Evolutionary conservation across 2,888 invertebrate genomes (phyloP).

Genomic region (Deilephila elpenor): DNA sequence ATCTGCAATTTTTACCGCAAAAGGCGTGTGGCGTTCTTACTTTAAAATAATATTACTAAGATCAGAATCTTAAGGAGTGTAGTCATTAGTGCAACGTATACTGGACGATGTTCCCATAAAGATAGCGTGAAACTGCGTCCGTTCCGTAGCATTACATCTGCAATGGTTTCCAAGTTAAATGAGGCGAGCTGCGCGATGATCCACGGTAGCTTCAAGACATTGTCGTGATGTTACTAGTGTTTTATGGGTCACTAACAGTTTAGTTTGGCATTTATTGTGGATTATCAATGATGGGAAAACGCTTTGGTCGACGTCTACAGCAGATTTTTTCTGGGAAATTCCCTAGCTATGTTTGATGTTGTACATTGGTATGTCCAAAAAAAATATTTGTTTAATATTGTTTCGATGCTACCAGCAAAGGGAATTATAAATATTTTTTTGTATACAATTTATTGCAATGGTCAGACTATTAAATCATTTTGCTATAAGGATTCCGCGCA

Average conservation of each 20-base stretch:
- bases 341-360: too few species aligned
- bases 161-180: conserved; percentile 29
- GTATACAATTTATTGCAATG: too few species aligned
- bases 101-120: conserved; percentile 29
- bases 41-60: conserved; percentile 21
- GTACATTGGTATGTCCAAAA: too few species aligned
- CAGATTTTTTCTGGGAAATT: too few species aligned
- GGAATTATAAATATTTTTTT: too few species aligned
- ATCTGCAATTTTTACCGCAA: background rate
- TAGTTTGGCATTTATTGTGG: background rate
- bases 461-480: too few species aligned
- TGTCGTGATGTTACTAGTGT: conserved; percentile 9
- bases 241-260: background rate
- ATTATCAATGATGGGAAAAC: background rate
- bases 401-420: too few species aligned
- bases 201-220: conserved; percentile 14
- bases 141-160: conserved; percentile 32
- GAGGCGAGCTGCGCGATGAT: conserved; percentile 24
- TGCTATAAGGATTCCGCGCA: too few species aligned
- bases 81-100: conserved; percentile 28
- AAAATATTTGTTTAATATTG: too few species aligned
- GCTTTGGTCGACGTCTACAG: too few species aligned
- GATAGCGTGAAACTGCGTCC: conserved; percentile 27
- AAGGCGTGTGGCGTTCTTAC: conserved; percentile 7
- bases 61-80: conserved; percentile 17